Evolutionary conservation across 2,797 vertebrate species (phyloP), one percentile per base, ranked within the genome.

Genomic region (Acanthurus tractus): DNA sequence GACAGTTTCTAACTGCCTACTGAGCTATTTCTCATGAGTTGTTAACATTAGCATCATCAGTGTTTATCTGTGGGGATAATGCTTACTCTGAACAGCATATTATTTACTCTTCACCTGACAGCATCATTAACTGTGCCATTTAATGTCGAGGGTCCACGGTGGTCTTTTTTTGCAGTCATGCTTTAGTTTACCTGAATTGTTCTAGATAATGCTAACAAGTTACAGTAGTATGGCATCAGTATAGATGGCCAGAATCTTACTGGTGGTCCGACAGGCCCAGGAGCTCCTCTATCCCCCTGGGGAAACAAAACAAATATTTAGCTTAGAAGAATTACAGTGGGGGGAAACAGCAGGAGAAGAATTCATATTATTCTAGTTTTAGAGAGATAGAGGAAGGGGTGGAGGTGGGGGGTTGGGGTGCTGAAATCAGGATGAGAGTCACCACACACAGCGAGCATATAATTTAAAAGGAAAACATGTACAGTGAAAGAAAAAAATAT

Each of bases 211-310:
- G 70, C 15, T 25, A 77, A 73, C 22, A 75, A 20, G 64, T 79
- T 49, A 72, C n/a, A 90, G 78, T 67, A 75, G 76, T 81, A 76
- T 70, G 77, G 50, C 86, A 89, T 88, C 66, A 18, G 61, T 58
- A 85, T 66, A 82, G 79, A 79, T 20, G 64, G 61, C 7, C 17
- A 52, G 34, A 77, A 91, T 96, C 98, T 99, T 96, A 99, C 98
- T 86, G 98, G 97, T 92, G 96, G 96, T 92, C 98, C 98, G 61
- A 94, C 93, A 80, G 96, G 95, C 89, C 98, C 98, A 58, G 97
- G 96, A 88, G 96, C 95, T 58, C 98, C 98, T 96, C 96, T 94
- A 46, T 98, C 96, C 12, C 98, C 98, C 98, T 99, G 86, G 63
- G 88, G 90, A 87, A 89, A 75, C 73, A 90, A 92, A 93, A 93